These are phyloP conservation scores for Drosophila antonietae DNA, from an alignment of 2,888 invertebrate genomes.

Conservation along the genomic window DNA sequence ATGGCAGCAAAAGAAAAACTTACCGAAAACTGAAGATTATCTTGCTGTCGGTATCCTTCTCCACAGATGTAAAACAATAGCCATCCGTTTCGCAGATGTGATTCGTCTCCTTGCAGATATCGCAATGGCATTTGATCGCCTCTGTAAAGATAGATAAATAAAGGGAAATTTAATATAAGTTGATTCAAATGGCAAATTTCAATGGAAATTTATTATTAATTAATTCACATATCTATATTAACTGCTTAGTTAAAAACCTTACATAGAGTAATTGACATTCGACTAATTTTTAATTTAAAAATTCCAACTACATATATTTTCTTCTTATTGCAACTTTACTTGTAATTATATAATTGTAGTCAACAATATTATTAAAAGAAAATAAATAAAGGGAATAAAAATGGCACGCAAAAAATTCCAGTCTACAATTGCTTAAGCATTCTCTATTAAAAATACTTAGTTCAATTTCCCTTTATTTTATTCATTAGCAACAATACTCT, in stretches of 20 bases:
- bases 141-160: constrained; percentile 49
- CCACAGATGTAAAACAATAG: constrained; percentile 93
- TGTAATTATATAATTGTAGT: too few species aligned
- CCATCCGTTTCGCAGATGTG: constrained; percentile 95
- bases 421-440: not conserved
- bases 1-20: constrained; percentile 71
- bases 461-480: not conserved
- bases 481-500: not conserved
- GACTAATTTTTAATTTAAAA: too few species aligned
- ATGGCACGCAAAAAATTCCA: too few species aligned
- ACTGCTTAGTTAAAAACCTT: too few species aligned
- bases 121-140: constrained; percentile 92
- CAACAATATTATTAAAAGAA: too few species aligned
- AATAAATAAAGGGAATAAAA: too few species aligned
- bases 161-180: not conserved
- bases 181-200: not conserved
- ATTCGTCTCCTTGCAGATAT: constrained; percentile 90
- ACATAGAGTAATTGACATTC: too few species aligned
- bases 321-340: too few species aligned
- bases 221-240: too few species aligned
- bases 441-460: not conserved
- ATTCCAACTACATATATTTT: too few species aligned
- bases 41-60: constrained; percentile 77
- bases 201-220: not conserved
- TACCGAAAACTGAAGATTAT: constrained; percentile 91